phyloP scores from a whole-genome alignment of 2,113 vertebrate genomes.

The Stercorarius parasiticus region DNA sequence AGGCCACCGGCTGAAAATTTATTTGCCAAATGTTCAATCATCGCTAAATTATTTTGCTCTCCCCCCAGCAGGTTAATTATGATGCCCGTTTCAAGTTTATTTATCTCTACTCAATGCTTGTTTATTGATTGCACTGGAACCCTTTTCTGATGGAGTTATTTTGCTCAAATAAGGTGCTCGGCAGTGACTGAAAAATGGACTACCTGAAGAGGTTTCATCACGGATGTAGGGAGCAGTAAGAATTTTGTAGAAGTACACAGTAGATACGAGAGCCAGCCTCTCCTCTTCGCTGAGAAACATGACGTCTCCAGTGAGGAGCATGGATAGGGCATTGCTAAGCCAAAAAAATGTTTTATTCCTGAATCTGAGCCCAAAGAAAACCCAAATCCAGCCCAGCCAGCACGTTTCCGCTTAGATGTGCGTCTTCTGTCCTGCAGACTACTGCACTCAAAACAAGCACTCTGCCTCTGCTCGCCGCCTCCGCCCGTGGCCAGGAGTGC shows the following conservation, averaged over 20 bases:
- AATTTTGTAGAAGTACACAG: not conserved
- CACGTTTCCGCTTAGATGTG: not conserved
- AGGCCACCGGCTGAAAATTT: constrained; percentile 13
- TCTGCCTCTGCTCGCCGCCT: not conserved
- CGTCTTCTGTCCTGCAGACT: not conserved
- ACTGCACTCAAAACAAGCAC: fast-evolving
- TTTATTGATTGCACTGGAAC: constrained; percentile 75
- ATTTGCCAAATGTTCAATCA: constrained; percentile 57
- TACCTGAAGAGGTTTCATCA: constrained; percentile 29
- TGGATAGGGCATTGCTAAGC: not conserved
- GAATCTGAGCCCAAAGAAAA: not conserved
- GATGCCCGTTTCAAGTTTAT: constrained; percentile 65
- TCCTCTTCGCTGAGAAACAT: not conserved
- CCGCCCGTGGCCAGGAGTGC: fast-evolving
- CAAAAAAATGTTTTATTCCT: not conserved
- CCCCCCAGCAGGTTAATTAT: constrained; percentile 50
- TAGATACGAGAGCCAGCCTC: not conserved
- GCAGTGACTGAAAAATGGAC: constrained; percentile 36
- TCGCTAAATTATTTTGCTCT: constrained; percentile 48
- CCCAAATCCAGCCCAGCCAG: not conserved
- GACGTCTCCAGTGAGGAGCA: not conserved
- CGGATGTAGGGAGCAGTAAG: not conserved
- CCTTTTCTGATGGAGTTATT: constrained; percentile 76
- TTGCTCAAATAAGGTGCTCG: constrained; percentile 67
- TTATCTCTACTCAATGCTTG: constrained; percentile 51